Evolutionary conservation across 2,797 vertebrate species (phyloP), one percentile per base, ranked within the genome.

Genomic region (Etheostoma nigrum): DNA sequence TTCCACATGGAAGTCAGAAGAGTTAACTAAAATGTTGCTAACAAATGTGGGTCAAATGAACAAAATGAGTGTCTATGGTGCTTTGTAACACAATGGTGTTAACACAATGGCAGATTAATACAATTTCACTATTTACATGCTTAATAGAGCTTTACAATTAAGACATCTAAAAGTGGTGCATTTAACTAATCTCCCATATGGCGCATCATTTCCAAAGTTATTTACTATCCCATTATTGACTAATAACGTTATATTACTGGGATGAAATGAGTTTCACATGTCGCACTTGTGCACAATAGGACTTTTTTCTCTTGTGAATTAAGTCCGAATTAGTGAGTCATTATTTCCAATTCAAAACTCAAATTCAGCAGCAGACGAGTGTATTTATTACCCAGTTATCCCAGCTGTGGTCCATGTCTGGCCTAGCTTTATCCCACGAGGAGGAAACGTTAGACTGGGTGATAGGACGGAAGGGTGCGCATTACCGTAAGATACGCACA

Each of bases 1-100:
- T 3, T 3, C 51, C 79, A 86, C 67, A 80, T 81, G 63, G 61
- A 62, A 33, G 16, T 44, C 19, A 36, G 3, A 5, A 21, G 7
- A 25, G 23, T 15, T 5, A 9, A 52, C 16, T 19, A 13, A n/a
- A 27, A 33, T 11, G 27, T 64, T 2, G 13, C 10, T 30, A 12
- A 61, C 7, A 42, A 14, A 48, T 5, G 19, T 27, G 15, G 27
- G 12, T 10, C 1, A 79, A 51, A 73, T 25, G 18, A 16, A 5
- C 13, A 15, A 8, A 13, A 3, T 61, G 19, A 1, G 2, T 3
- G 47, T 2, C 4, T 12, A n/a, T 2, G 21, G 12, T 40, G 36
- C 36, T n/a, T 47, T 1, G 1, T 58, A 18, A 44, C 7, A 33
- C 1, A 15, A 5, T 18, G 30, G 12, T 19, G 18, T 30, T 8